Evolutionary conservation across 2,113 vertebrate genomes (phyloP).

Genomic region (Rostratula benghalensis): DNA sequence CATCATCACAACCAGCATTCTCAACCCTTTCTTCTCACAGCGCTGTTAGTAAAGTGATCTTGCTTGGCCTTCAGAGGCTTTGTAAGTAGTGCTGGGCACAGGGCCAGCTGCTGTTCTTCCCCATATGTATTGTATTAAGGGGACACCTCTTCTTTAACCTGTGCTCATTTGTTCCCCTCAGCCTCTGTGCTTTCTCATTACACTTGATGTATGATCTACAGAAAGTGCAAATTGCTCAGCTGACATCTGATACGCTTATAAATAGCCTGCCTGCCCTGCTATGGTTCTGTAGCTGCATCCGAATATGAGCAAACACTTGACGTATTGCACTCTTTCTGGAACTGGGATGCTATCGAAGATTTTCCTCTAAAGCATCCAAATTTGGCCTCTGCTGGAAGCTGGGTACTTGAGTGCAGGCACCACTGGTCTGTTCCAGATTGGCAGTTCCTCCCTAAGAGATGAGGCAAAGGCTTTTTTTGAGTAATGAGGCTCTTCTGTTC

Average conservation of each 20-base stretch:
- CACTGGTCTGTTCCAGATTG: neutral
- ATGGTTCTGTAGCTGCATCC: neutral
- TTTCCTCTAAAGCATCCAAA: conserved; percentile 49
- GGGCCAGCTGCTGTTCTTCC: conserved; percentile 30
- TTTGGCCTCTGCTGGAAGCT: neutral
- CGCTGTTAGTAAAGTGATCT: conserved; percentile 25
- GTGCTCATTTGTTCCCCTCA: neutral
- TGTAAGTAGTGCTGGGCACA: neutral
- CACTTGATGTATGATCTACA: conserved; percentile 23
- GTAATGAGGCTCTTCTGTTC: neutral
- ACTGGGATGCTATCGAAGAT: conserved; percentile 44
- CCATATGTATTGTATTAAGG: neutral
- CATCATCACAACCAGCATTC: neutral
- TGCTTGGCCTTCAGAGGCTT: neutral
- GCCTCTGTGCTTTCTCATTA: neutral
- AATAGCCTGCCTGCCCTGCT: conserved; percentile 45
- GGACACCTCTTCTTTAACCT: conserved; percentile 17
- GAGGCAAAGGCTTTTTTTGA: accelerated
- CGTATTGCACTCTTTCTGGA: neutral
- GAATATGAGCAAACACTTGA: neutral
- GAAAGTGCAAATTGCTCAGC: conserved; percentile 19
- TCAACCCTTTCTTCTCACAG: neutral
- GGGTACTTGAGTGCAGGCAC: conserved; percentile 15
- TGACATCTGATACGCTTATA: conserved; percentile 55
- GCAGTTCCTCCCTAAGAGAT: neutral